Evolutionary conservation across 2,888 invertebrate species (phyloP).

Genomic region (Selenia dentaria): DNA sequence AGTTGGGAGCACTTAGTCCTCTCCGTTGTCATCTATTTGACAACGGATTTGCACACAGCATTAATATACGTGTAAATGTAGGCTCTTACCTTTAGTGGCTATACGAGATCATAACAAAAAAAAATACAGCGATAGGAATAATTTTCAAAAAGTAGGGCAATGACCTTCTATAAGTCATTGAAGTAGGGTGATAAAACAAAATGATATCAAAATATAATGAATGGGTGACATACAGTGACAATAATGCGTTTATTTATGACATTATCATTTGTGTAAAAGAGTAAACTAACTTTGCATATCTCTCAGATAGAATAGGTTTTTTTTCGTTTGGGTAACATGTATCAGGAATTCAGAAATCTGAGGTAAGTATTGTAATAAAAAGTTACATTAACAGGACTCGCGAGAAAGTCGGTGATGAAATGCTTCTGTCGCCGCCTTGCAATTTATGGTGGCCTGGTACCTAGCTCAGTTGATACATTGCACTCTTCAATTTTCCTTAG

Average conservation of each 20-base stretch:
- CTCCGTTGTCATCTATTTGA: too few relatives aligned
- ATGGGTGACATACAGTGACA: background rate
- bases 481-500: slow-evolving; percentile 22
- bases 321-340: slow-evolving; percentile 6
- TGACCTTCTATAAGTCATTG: too few relatives aligned
- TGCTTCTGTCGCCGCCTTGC: slow-evolving; percentile 19
- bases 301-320: slow-evolving; percentile 4
- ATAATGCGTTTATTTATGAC: background rate
- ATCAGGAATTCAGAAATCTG: slow-evolving; percentile 19
- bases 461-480: slow-evolving; percentile 18
- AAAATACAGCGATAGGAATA: too few relatives aligned
- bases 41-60: too few relatives aligned
- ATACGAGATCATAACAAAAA: too few relatives aligned
- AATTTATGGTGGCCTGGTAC: slow-evolving; percentile 22
- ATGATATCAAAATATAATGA: background rate
- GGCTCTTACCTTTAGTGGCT: too few relatives aligned
- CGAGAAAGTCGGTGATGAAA: slow-evolving; percentile 23
- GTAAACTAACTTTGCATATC: slow-evolving; percentile 4
- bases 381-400: slow-evolving; percentile 11
- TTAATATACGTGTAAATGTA: too few relatives aligned
- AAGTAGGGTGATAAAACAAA: background rate
- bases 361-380: slow-evolving; percentile 22
- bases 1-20: too few relatives aligned
- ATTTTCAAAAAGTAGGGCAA: too few relatives aligned
- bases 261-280: slow-evolving; percentile 1